These are phyloP conservation scores for Graphium colonna DNA, from an alignment of 2,888 invertebrate species.

Conservation along the genomic window DNA sequence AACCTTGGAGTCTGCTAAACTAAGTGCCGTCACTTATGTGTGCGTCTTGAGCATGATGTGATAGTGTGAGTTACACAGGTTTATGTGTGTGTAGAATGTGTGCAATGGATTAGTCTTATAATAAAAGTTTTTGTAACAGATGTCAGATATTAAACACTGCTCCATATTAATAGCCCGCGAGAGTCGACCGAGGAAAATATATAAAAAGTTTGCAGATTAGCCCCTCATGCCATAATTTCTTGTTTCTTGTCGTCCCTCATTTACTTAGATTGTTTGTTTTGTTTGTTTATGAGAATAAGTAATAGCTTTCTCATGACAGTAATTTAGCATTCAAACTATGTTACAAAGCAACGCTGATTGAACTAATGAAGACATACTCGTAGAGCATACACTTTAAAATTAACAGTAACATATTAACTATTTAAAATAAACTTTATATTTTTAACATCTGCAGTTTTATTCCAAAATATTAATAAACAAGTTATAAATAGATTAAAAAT, in stretches of 20 bases:
- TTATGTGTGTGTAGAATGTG: constrained; percentile 47
- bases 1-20: constrained; percentile 58
- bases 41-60: constrained; percentile 44
- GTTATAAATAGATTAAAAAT: too few species aligned
- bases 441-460: too few species aligned
- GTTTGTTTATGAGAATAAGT: too few species aligned
- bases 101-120: constrained; percentile 80
- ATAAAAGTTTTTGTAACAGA: constrained; percentile 81
- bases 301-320: too few species aligned
- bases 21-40: constrained; percentile 64
- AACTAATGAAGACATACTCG: too few species aligned
- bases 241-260: constrained; percentile 23
- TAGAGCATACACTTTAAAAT: too few species aligned
- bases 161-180: constrained; percentile 70
- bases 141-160: constrained; percentile 79
- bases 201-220: constrained; percentile 76
- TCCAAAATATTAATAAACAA: too few species aligned
- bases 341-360: too few species aligned
- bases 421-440: too few species aligned
- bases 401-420: too few species aligned
- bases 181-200: constrained; percentile 68
- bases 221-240: constrained; percentile 49
- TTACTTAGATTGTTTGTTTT: constrained; percentile 19
- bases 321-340: too few species aligned
- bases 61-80: constrained; percentile 37